A percentile compares a stretch with the other conserved stretches of the same genome.
phyloP scores from a whole-genome alignment of 2,888 invertebrate species.

The Himalopsyche anomala region DNA sequence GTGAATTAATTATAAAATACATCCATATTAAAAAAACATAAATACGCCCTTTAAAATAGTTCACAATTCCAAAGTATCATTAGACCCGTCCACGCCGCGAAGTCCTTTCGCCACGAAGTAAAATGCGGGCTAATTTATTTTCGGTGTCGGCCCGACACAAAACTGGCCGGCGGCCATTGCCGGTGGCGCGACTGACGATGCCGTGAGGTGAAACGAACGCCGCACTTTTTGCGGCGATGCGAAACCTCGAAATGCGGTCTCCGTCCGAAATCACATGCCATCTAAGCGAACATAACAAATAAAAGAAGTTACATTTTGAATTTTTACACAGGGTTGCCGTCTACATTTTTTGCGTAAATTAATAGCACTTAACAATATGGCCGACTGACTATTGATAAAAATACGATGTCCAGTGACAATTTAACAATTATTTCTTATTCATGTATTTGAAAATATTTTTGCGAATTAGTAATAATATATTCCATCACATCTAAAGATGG shows the following conservation, averaged over 20 bases:
- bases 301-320: conserved; percentile 1
- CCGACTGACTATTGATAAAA: too few relatives aligned
- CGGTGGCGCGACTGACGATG: conserved; percentile 40
- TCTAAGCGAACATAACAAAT: conserved; percentile 11
- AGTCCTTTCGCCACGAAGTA: neutral
- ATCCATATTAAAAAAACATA: neutral
- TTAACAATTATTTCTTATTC: too few relatives aligned
- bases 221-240: conserved; percentile 32
- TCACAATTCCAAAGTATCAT: neutral
- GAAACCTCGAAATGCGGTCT: conserved; percentile 36
- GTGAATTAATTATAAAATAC: too few relatives aligned
- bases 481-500: too few relatives aligned
- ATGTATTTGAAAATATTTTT: too few relatives aligned
- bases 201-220: conserved; percentile 40
- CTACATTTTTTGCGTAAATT: neutral
- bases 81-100: conserved; percentile 1
- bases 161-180: conserved; percentile 31
- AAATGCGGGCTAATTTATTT: conserved; percentile 35
- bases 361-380: too few relatives aligned
- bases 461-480: too few relatives aligned
- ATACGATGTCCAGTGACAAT: too few relatives aligned
- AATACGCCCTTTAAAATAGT: neutral
- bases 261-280: conserved; percentile 35
- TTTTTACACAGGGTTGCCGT: neutral
- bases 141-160: conserved; percentile 23